phyloP scores from a whole-genome alignment of 2,113 vertebrate species.

The Pimephales promelas region DNA sequence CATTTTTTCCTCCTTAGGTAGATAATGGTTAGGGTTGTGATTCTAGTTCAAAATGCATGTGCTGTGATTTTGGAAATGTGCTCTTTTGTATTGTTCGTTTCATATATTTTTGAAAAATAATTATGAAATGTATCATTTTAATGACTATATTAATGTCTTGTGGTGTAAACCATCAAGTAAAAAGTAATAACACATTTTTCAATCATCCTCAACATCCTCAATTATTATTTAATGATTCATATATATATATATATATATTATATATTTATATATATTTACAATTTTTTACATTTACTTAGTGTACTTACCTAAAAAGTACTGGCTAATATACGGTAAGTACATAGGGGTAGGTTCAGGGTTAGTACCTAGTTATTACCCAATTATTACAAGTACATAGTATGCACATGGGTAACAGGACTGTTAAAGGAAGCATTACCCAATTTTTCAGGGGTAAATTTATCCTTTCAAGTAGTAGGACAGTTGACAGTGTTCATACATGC shows the following conservation, averaged over 20 bases:
- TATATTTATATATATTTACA: too few species aligned
- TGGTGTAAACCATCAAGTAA: background rate
- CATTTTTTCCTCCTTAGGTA: background rate
- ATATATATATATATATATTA: too few species aligned
- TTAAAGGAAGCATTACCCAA: too few species aligned
- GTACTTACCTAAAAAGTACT: too few species aligned
- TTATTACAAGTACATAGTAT: too few species aligned
- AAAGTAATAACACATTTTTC: background rate
- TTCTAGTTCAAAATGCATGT: background rate
- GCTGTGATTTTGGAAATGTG: background rate
- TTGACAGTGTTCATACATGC: constrained; percentile 2
- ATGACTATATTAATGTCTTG: background rate
- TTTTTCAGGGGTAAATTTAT: background rate
- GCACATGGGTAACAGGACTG: too few species aligned
- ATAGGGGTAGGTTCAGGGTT: too few species aligned
- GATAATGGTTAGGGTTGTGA: background rate
- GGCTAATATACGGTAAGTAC: too few species aligned
- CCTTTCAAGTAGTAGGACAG: background rate
- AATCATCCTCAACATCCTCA: too few species aligned
- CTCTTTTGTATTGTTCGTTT: background rate
- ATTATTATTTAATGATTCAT: too few species aligned
- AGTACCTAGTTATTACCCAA: too few species aligned
- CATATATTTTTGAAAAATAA: background rate
- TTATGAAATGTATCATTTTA: background rate
- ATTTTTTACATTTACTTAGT: too few species aligned